These are phyloP conservation scores for Nannobrachium achirus DNA, from an alignment of 2,113 vertebrate species.

Conservation along the genomic window DNA sequence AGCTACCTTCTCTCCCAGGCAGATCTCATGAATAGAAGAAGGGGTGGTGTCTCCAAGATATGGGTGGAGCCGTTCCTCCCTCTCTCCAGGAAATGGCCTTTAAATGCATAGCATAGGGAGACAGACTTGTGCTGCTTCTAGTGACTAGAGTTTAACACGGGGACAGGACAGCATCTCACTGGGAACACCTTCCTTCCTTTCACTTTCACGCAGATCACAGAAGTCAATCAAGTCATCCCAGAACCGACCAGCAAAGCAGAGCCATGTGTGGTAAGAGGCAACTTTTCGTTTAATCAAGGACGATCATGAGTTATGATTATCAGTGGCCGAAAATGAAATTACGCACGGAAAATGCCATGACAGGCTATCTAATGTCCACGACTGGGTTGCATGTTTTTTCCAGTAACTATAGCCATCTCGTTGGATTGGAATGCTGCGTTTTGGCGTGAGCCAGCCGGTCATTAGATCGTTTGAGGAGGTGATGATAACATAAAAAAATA, in stretches of 20 bases:
- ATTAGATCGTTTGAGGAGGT: too few species aligned
- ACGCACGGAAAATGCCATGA: background rate
- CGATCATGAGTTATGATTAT: too few species aligned
- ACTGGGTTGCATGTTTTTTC: too few species aligned
- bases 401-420: too few species aligned
- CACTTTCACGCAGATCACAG: background rate
- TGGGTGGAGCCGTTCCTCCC: slow-evolving; percentile 45
- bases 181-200: background rate
- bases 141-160: slow-evolving; percentile 32
- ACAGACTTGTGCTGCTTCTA: slow-evolving; percentile 15
- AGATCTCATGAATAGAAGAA: background rate
- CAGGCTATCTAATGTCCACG: too few species aligned
- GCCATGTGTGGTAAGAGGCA: slow-evolving; percentile 75
- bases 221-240: background rate
- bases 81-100: slow-evolving; percentile 43
- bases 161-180: slow-evolving; percentile 37
- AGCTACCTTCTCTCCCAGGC: too few species aligned
- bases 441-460: too few species aligned
- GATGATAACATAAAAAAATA: too few species aligned
- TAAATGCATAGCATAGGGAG: slow-evolving; percentile 56
- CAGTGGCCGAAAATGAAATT: too few species aligned
- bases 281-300: background rate
- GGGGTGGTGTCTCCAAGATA: slow-evolving; percentile 19
- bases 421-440: too few species aligned
- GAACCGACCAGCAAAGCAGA: slow-evolving; percentile 11